Base-by-base conservation (phyloP, 2,797 vertebrate species). In the Poecilia picta region DNA sequence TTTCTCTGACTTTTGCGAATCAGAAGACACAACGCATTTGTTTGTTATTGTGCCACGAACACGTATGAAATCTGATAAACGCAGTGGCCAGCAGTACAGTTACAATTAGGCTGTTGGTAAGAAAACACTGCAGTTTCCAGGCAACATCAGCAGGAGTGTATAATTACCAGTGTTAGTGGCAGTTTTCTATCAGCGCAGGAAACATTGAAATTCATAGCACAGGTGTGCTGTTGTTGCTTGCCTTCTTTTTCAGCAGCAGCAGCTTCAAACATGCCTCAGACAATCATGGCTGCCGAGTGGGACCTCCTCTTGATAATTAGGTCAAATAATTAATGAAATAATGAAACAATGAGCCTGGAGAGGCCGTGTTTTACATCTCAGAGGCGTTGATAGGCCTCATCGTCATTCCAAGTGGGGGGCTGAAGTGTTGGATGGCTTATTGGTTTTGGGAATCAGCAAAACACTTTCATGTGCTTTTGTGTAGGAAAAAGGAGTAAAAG, bases 351-450 rank as follows among this genome's bases (percentile, higher is more conserved):
- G 81, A 87, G 79, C 6, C 49, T 85, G 72, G 70, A 92, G 92
- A 85, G 88, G 82, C 55, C 0, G 4, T 85, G 88, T 84, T 93
- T 90, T 92, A 83, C 90, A 91, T 94, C 81, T 88, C 91, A 76
- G 89, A 91, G 92, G 91, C 89, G 92, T 93, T 91, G 92, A 93
- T 93, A 88, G 88, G 86, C 77, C 89, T 93, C 90, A 87, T 90
- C 76, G 11, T 23, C 82, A 87, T 89, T 87, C 89, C 78, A 68
- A 90, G 91, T 73, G 25, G 31, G 39, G 51, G 45, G n/a, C 0
- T 90, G 73, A 85, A 88, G 89, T 86, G 85, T 85, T 76, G 72
- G 1, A 77, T 85, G 76, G 81, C 91, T 85, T 76, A 76, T 81
- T 85, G 89, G 78, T 77, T 87, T 77, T n/a, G 76, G 73, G 77